Evolutionary conservation across 1,140 invertebrate genomes (phyloP).

Genomic region (Thereuonema tuberculata): DNA sequence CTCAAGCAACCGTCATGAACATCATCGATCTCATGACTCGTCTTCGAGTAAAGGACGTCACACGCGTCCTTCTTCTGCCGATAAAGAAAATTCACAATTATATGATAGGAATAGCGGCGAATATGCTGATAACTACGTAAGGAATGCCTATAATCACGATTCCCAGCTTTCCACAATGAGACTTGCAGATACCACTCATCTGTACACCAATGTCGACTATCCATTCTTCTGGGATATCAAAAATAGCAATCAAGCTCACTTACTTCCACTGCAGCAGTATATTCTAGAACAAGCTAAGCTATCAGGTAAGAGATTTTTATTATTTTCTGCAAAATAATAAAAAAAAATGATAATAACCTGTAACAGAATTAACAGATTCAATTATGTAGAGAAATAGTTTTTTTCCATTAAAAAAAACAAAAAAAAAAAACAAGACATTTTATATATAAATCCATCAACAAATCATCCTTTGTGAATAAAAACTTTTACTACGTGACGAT

Average conservation of each 20-base stretch:
- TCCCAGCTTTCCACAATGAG: background rate
- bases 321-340: background rate
- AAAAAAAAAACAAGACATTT: no score
- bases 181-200: slow-evolving; percentile 28
- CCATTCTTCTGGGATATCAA: slow-evolving; percentile 32
- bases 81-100: slow-evolving; percentile 14
- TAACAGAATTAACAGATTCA: background rate
- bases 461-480: no score
- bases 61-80: slow-evolving; percentile 2
- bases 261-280: slow-evolving; percentile 71
- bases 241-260: slow-evolving; percentile 44
- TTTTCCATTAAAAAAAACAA: no score
- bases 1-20: slow-evolving; percentile 19
- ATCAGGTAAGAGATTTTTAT: slow-evolving; percentile 25
- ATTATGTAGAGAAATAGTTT: background rate
- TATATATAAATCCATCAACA: no score
- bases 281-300: slow-evolving; percentile 56
- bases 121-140: background rate
- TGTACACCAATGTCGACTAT: slow-evolving; percentile 57
- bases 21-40: background rate
- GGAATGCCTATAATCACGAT: background rate
- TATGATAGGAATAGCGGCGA: slow-evolving; percentile 9
- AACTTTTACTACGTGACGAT: no score
- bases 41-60: background rate
- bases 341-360: no score